Percentiles rank a stretch among this genome's conserved stretches.
Conservation (phyloP, 2,113 vertebrate genomes). For the Sisor rabdophorus region DNA sequence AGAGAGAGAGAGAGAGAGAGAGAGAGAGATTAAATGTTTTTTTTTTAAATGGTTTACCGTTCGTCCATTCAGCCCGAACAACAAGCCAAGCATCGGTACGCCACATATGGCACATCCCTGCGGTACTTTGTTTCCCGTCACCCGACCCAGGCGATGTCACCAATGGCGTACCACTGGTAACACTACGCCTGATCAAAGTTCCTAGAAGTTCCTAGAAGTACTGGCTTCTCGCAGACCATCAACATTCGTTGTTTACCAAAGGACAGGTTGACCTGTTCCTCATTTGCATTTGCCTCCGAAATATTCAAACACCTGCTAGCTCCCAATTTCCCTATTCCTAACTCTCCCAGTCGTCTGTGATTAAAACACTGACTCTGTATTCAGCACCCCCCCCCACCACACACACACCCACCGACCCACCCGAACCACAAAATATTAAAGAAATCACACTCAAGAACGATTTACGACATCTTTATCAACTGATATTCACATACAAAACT, state of each 20-base stretch:
- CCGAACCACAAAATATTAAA: not conserved
- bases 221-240: not conserved
- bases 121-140: too few relatives aligned
- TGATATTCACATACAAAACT: not conserved
- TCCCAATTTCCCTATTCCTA: constrained; percentile 2
- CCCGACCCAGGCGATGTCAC: too few relatives aligned
- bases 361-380: not conserved
- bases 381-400: too few relatives aligned
- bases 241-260: not conserved
- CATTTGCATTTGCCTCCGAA: not conserved
- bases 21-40: too few relatives aligned
- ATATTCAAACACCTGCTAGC: constrained; percentile 12
- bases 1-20: too few relatives aligned
- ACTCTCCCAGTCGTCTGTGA: not conserved
- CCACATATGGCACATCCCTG: too few relatives aligned
- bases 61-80: too few relatives aligned
- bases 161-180: not conserved
- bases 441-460: too few relatives aligned
- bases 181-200: not conserved
- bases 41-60: too few relatives aligned
- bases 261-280: not conserved
- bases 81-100: too few relatives aligned
- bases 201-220: too few relatives aligned
- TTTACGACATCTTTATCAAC: not conserved
- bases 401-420: too few relatives aligned